These are phyloP conservation scores for Clinocottus analis DNA, from an alignment of 2,113 vertebrate species.

Conservation along the genomic window DNA sequence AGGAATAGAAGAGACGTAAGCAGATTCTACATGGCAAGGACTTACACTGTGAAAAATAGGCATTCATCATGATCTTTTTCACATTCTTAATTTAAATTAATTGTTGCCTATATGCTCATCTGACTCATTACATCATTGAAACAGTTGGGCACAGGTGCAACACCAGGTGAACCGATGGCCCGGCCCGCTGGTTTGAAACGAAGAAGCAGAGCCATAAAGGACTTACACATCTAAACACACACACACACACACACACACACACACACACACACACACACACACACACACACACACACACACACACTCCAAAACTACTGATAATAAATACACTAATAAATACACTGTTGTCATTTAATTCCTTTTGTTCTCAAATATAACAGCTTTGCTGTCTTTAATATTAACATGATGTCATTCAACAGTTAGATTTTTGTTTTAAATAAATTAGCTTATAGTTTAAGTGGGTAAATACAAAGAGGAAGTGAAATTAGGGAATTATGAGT, in stretches of 20 bases:
- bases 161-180: slow-evolving; percentile 56
- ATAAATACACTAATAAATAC: too few species aligned
- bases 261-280: slow-evolving; percentile 14
- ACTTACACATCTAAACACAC: slow-evolving; percentile 12
- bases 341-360: background rate
- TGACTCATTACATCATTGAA: background rate
- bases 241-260: slow-evolving; percentile 19
- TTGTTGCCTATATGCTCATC: slow-evolving; percentile 4
- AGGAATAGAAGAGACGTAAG: background rate
- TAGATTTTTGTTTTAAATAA: background rate
- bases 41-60: background rate
- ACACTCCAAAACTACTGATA: slow-evolving; percentile 18
- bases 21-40: slow-evolving; percentile 1
- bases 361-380: background rate
- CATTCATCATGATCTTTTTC: background rate
- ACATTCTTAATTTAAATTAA: background rate
- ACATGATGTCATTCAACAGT: background rate
- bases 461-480: background rate
- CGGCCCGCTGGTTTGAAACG: slow-evolving; percentile 26
- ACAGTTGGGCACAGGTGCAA: slow-evolving; percentile 48
- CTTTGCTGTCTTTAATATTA: background rate
- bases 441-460: background rate
- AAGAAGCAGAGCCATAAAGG: slow-evolving; percentile 7
- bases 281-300: slow-evolving; percentile 5
- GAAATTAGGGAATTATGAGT: background rate